Evolutionary conservation across 2,113 vertebrate species (phyloP), one percentile per base, ranked within the genome.

Genomic region (Speoplatyrhinus poulsoni): DNA sequence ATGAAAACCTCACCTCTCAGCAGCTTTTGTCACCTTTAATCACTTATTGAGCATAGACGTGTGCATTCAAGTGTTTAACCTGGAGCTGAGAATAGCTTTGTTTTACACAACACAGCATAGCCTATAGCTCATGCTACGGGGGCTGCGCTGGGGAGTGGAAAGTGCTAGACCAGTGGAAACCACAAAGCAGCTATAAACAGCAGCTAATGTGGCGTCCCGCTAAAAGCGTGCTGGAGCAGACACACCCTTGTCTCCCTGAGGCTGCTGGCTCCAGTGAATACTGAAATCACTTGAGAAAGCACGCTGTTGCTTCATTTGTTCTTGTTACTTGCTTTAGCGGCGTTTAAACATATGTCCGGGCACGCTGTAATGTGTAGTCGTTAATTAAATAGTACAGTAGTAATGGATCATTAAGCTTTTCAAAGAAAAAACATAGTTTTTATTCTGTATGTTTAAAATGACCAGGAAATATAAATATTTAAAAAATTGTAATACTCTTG

Each of bases 391-490:
- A 12, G 3, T 10, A 26, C 10, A 8, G 12, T 49, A 3, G 46
- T 9, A 54, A 12, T 8, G 15, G 53, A 8, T 12, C 53, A 56
- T 4, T 64, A 19, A 11, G 12, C 19, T 33, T 57, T 74, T 70
- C 71, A 75, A 74, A 83, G 81, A 73, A 66, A 70, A 76, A 81
- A 82, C n/a, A 81, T 75, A 74, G 65, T 57, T 65, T 89, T 87
- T 89, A 90, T 89, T 88, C 60, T 57, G 75, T 58, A 67, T 72
- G 15, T 81, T 75, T 61, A 75, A 78, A 82, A 61, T 65, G 82
- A 86, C 73, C 86, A 79, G 76, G 82, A 10, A 64, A 62, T 64
- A 87, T 87, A 91, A 88, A 91, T 89, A 91, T 91, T 89, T 17
- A 89, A 59, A 88, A 82, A 88, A 81, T 7, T n/a, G n/a, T 62